Conservation (phyloP, 2,888 invertebrate species). For the Ramazzottius varieornatus region DNA sequence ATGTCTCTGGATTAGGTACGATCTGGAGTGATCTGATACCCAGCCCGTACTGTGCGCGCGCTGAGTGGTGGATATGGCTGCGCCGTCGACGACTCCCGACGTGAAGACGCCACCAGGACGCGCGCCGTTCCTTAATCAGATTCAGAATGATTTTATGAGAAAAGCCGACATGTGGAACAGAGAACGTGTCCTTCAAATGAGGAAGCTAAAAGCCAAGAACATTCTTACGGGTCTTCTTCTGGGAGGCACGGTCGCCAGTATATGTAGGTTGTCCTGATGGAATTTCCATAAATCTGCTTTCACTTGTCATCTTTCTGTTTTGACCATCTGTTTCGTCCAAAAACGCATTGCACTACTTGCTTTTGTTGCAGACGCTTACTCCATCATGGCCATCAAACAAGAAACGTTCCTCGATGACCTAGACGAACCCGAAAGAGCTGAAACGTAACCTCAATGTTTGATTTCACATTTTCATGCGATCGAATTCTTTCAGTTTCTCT, state of each 20-base stretch:
- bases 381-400: not conserved
- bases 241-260: not conserved
- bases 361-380: not conserved
- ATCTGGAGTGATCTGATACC: no score
- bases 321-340: no score
- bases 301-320: not conserved
- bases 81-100: not conserved
- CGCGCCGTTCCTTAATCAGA: not conserved
- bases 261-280: not conserved
- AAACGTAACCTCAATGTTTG: no score
- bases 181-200: not conserved
- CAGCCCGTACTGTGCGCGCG: no score
- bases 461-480: no score
- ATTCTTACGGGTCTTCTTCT: not conserved
- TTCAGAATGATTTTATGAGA: not conserved
- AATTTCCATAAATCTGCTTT: not conserved
- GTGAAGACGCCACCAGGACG: not conserved
- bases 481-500: no score
- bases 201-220: not conserved
- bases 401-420: conserved; percentile 2
- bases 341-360: no score
- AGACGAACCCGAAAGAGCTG: not conserved
- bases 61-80: no score
- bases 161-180: not conserved
- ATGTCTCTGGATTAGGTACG: no score